Base-by-base conservation (phyloP, 2,797 vertebrate genomes). In the Etheostoma perlongum region DNA sequence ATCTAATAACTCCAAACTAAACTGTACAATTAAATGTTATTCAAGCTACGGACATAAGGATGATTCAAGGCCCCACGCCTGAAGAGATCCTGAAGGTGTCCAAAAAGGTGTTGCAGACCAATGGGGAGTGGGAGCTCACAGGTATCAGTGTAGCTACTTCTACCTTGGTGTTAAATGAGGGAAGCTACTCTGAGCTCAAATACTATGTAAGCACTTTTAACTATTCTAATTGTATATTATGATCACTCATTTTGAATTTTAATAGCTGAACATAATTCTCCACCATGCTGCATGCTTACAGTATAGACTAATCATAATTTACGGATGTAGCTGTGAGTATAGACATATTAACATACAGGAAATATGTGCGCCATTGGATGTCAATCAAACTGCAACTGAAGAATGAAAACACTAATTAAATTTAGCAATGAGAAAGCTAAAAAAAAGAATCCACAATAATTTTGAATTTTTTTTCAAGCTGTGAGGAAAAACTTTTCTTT, bases 121-220 rank as follows among this genome's bases (percentile, higher is more conserved):
- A 81, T 0, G 94, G 93, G 55, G 94, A 95, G 67, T 95, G 95
- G 94, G 87, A 93, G 21, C 92, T 95, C 0, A 2, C 69, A 0
- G 61, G 77, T 12, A 78, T 95, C 48, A 5, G 1, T 2, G 15
- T 85, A 2, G 4, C 1, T 7, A 19, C 48, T 1, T 18, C 21
- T 5, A 23, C 4, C 0, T 68, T 85, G 16, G 2, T 0, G 0
- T 21, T 68, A 57, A 0, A 7, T 0, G 60, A 2, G 0, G 79
- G 25, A 12, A 48, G 4, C 11, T 92, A 88, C 71, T 89, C 91
- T 33, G 54, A 83, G 33, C 53, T 92, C 2, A 42, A 47, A 36
- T 88, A 83, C 73, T n/a, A 53, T 61, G 93, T 94, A 57, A 78
- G 91, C 44, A 21, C 6, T 36, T 53, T 68, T 55, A 10, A 60